Evolutionary conservation across 2,113 vertebrate species (phyloP).

Genomic region (Mionectes macconnelli): DNA sequence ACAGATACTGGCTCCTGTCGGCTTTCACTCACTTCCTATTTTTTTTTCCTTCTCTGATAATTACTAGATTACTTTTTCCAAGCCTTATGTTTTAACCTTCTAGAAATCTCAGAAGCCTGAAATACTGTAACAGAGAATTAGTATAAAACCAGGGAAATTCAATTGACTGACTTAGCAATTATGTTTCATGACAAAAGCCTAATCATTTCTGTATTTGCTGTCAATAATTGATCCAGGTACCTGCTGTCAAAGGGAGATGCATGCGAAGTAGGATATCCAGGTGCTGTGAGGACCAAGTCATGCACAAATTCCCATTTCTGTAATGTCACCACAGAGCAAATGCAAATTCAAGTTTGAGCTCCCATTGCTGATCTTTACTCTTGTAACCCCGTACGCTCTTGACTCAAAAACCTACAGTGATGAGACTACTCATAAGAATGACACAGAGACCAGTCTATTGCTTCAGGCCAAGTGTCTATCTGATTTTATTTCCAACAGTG

Average conservation of each 20-base stretch:
- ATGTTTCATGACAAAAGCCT: neutral
- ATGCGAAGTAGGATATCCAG: neutral
- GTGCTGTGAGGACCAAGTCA: neutral
- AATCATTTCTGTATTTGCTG: neutral
- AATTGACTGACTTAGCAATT: neutral
- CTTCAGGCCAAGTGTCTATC: neutral
- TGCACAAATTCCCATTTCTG: neutral
- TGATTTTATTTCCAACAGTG: neutral
- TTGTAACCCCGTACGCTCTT: neutral
- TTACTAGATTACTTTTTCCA: constrained; percentile 44
- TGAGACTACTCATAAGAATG: neutral
- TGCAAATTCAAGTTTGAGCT: neutral
- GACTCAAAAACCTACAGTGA: neutral
- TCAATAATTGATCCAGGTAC: neutral
- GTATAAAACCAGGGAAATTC: neutral
- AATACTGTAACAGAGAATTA: neutral
- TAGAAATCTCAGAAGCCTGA: neutral
- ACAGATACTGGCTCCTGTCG: constrained; percentile 7
- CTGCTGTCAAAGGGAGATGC: neutral
- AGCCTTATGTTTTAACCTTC: neutral
- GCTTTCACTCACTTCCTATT: constrained; percentile 37
- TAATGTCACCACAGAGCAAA: neutral
- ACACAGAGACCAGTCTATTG: neutral
- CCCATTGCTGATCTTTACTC: neutral
- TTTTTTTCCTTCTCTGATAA: neutral